A percentile compares a stretch with the other conserved stretches of the same genome.
Conservation (phyloP, 2,888 invertebrate species). For the Adela reaumurella region DNA sequence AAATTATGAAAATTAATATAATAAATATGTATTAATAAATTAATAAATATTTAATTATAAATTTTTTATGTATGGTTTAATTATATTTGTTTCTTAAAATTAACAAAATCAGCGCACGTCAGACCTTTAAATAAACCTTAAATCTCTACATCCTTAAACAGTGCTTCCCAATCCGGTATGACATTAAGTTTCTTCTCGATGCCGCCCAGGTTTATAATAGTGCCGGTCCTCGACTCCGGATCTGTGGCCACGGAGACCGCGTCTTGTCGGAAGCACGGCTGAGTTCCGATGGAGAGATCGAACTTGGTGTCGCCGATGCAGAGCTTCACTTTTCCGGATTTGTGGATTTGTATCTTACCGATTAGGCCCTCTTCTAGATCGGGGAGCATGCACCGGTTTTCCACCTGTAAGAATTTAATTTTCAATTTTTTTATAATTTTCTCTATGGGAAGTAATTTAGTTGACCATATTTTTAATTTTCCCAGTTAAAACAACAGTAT, state of each 20-base stretch:
- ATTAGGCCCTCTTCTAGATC: slow-evolving; percentile 57
- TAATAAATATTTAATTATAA: slow-evolving; percentile 15
- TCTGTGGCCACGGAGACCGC: slow-evolving; percentile 53
- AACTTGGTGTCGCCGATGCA: slow-evolving; percentile 53
- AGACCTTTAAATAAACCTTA: no score
- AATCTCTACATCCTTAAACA: slow-evolving; percentile 32
- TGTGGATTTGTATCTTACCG: slow-evolving; percentile 54
- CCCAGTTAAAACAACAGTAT: background rate
- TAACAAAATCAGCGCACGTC: background rate
- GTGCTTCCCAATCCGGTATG: slow-evolving; percentile 54
- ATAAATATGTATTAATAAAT: no score
- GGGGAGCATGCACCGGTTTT: slow-evolving; percentile 31
- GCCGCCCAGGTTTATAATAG: slow-evolving; percentile 52
- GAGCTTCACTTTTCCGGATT: slow-evolving; percentile 55
- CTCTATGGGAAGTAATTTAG: no score
- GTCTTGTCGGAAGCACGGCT: slow-evolving; percentile 56
- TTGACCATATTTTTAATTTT: no score
- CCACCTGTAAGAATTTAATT: slow-evolving; percentile 23
- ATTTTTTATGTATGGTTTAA: slow-evolving; percentile 2
- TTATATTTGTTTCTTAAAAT: background rate
- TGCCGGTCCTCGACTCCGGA: slow-evolving; percentile 50
- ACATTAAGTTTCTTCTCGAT: slow-evolving; percentile 55
- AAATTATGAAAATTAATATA: no score
- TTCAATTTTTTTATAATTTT: no score
- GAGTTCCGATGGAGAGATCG: slow-evolving; percentile 57